Conservation (phyloP, 1,140 invertebrate species). For the Eriocheir sinensis region DNA sequence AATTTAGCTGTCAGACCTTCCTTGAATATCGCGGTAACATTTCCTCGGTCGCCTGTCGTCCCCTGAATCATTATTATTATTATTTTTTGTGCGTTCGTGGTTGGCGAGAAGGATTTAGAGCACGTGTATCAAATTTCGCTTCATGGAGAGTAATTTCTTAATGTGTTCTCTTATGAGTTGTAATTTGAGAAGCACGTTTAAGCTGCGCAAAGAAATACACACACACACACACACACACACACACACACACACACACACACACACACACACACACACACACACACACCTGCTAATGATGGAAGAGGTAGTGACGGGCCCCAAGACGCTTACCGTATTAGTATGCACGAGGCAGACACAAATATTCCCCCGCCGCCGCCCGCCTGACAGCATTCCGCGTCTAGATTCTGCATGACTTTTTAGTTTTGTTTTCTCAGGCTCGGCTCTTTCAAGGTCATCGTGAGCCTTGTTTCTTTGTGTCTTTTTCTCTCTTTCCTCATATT, state of each 20-base stretch:
- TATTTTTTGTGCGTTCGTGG: background rate
- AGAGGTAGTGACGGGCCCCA: background rate
- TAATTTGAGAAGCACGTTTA: too few relatives aligned
- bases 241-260: conserved; percentile 33
- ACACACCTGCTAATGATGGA: background rate
- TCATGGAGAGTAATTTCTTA: too few relatives aligned
- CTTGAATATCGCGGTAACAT: background rate
- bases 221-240: conserved; percentile 2
- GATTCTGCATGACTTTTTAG: conserved; percentile 2
- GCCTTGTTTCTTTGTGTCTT: too few relatives aligned
- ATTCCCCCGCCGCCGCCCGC: background rate
- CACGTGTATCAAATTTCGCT: background rate
- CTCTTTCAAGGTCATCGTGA: background rate
- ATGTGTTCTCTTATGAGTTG: too few relatives aligned
- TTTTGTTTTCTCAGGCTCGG: background rate
- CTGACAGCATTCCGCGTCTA: background rate
- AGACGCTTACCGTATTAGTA: background rate
- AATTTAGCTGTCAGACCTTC: background rate
- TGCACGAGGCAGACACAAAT: background rate
- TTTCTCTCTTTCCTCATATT: background rate
- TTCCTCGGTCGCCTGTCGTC: background rate
- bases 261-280: conserved; percentile 32
- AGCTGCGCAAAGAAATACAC: too few relatives aligned
- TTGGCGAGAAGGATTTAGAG: background rate
- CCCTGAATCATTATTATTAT: background rate